These are phyloP conservation scores for Tenualosa thibaudeaui DNA, from an alignment of 2,797 vertebrate species.

Conservation along the genomic window DNA sequence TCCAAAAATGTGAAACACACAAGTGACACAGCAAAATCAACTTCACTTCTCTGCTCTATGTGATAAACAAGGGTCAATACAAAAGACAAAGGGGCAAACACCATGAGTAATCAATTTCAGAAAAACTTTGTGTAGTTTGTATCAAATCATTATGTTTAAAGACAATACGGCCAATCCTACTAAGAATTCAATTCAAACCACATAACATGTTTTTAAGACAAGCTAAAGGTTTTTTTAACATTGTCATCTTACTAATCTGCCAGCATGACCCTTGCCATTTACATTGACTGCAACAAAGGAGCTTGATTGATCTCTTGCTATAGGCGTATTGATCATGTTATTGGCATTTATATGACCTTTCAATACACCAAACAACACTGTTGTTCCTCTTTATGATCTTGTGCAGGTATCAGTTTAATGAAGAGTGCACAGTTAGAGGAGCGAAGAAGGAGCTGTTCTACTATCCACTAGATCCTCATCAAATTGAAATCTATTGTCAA, in stretches of 20 bases:
- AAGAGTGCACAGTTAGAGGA: not conserved
- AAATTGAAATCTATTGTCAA: not conserved
- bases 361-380: not conserved
- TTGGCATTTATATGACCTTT: conserved; percentile 6
- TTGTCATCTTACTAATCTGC: not conserved
- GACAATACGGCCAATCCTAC: conserved; percentile 19
- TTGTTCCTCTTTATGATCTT: not conserved
- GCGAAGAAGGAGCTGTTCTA: not conserved
- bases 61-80: not conserved
- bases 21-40: too few species aligned
- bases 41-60: too few species aligned
- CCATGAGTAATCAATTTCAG: not conserved
- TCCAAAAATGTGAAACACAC: too few species aligned
- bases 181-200: conserved; percentile 5
- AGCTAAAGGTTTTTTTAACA: not conserved
- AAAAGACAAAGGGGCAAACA: not conserved
- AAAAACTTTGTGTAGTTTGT: conserved; percentile 21
- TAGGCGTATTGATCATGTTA: not conserved
- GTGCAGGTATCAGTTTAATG: not conserved
- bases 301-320: not conserved
- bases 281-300: not conserved
- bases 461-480: not conserved
- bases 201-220: not conserved
- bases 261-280: not conserved
- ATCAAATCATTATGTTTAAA: conserved; percentile 18